Evolutionary conservation across 2,797 vertebrate species (phyloP), one percentile per base, ranked within the genome.

Genomic region (Apogon talboti): DNA sequence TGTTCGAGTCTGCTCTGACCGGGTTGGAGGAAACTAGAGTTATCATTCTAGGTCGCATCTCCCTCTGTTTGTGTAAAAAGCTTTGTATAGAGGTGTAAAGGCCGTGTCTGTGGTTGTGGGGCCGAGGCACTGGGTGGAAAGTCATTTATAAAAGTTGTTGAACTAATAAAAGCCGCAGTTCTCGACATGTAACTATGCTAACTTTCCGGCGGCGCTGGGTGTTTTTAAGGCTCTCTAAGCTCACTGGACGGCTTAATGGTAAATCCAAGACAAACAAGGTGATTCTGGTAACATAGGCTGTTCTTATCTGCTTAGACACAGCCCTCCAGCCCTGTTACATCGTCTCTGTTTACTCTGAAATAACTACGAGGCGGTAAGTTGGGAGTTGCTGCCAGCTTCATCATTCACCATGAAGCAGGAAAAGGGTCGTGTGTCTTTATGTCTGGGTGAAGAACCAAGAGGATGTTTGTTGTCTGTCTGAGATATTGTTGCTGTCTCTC

Each of bases 71-170:
- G 35, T 37, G 7, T 19, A 19, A 0, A 41, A 2, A 7, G 13
- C 1, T 28, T 28, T 7, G n/a, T 18, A 19, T 18, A 1, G 11
- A 11, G 4, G 3, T 16, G 11, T 11, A 5, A 24, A 3, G 2
- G 6, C 7, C 13, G 11, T 11, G 1, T 7, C 50, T 18, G 28
- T 7, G 1, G 2, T n/a, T 1, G 0, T n/a, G 3, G 6, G n/a
- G 0, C 2, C 3, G 0, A n/a, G 6, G 2, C 1, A 8, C 0
- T 41, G 13, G 7, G 7, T 5, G 38, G 3, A 0, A 57, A 64
- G 35, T 53, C 49, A 52, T 45, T 68, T 55, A 45, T 43, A 6
- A 78, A 85, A 84, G 71, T 86, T 79, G 62, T 73, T 19, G 3
- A 82, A 74, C 35, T 56, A 1, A 51, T 60, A 7, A 46, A 70